Evolutionary conservation across 2,797 vertebrate species (phyloP).

Genomic region (Garrulus glandarius): DNA sequence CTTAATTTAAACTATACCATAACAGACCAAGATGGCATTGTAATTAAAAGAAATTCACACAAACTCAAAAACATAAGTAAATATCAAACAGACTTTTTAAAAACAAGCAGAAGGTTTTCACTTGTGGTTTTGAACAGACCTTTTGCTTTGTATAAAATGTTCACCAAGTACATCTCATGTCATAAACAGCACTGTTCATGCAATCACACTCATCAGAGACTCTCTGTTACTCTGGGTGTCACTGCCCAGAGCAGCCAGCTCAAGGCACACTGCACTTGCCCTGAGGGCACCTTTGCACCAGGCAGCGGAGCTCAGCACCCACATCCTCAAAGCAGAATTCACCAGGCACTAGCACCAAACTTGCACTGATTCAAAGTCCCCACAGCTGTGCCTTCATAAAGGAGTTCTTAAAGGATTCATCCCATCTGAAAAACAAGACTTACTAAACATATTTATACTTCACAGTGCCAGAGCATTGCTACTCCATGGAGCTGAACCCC

Average conservation of each 20-base stretch:
- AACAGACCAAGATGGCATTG: neutral
- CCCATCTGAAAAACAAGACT: neutral
- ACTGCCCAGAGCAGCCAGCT: neutral
- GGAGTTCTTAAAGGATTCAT: neutral
- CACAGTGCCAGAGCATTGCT: neutral
- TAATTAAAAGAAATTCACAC: neutral
- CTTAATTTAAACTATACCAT: neutral
- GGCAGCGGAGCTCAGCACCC: fast-evolving
- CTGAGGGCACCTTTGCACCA: neutral
- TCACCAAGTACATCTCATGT: neutral
- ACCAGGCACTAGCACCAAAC: neutral
- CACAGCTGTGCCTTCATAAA: neutral
- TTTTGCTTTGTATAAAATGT: neutral
- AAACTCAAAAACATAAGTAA: neutral
- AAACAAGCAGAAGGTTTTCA: neutral
- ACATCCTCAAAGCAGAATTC: neutral
- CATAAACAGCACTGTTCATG: neutral
- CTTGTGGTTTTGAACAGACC: neutral
- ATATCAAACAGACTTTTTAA: neutral
- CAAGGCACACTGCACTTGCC: neutral
- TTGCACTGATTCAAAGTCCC: neutral
- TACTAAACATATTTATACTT: neutral
- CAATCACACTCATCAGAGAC: neutral
- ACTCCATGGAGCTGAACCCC: neutral
- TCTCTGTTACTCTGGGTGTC: neutral